A percentile compares a stretch with the other conserved stretches of the same genome.
Conservation (phyloP, 1,140 invertebrate species). For the Formica exsecta region DNA sequence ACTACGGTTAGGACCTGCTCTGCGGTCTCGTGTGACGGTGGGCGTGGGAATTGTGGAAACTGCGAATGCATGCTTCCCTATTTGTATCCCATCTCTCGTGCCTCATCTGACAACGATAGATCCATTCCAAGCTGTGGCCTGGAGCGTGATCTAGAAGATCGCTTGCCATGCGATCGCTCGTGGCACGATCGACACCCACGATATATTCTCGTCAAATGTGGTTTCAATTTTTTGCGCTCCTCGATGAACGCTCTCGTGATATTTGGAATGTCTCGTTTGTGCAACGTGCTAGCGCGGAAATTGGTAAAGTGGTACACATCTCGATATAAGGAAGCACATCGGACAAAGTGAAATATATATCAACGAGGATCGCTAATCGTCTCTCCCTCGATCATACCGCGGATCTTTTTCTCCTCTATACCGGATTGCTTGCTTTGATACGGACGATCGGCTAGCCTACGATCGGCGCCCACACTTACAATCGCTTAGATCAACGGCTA, state of each 20-base stretch:
- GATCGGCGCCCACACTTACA: conserved; percentile 68
- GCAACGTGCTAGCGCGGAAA: conserved; percentile 34
- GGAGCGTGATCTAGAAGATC: conserved; percentile 50
- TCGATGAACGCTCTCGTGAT: neutral
- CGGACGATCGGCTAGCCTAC: conserved; percentile 55
- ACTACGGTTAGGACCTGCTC: conserved; percentile 26
- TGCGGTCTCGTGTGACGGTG: conserved; percentile 66
- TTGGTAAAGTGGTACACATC: conserved; percentile 49
- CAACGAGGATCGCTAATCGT: conserved; percentile 38
- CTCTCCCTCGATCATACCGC: conserved; percentile 24
- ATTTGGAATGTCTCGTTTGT: neutral
- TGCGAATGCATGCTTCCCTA: conserved; percentile 55
- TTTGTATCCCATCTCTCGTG: conserved; percentile 20
- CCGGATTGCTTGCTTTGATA: conserved; percentile 47
- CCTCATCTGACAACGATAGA: conserved; percentile 33
- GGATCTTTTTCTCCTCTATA: conserved; percentile 15
- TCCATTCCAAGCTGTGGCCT: conserved; percentile 15
- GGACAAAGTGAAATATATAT: conserved; percentile 22
- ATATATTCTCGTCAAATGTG: conserved; percentile 14
- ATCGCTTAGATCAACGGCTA: conserved; percentile 48
- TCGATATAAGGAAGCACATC: neutral
- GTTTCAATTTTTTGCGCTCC: conserved; percentile 50
- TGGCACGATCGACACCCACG: conserved; percentile 67
- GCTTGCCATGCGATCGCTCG: conserved; percentile 14
- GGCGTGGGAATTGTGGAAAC: conserved; percentile 78